Base-by-base conservation (phyloP, 2,113 vertebrate species). In the Sebastes fasciatus region DNA sequence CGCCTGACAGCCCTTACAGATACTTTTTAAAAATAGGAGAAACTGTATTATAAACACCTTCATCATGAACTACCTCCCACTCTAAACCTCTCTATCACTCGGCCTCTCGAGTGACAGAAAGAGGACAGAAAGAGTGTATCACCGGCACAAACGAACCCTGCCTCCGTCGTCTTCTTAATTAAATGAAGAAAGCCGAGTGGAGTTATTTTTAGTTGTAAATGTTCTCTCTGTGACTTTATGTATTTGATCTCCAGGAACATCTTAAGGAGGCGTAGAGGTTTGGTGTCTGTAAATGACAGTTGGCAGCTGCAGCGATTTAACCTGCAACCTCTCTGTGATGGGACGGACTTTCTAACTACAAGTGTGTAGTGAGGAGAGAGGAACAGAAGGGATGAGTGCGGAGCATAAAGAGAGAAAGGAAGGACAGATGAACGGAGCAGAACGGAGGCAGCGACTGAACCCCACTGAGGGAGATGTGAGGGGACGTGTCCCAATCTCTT, bases 401-500 rank as follows among this genome's bases (percentile, higher is more conserved):
- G 51, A 65, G 57, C 67, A 68, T 42, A 49, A 70, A 82, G 55
- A 71, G 51, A 46, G 82, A 67, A 46, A 67, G 60, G 51, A n/a
- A 61, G 73, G 69, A 61, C 62, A 8, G 48, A 60, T 6, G 57
- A 75, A 14, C 52, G 4, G 54, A 72, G 71, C 57, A n/a, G n/a
- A 65, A 45, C 61, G 45, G 46, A 82, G 78, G 51, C 66, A 58
- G 54, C 4, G 70, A 45, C 26, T 52, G 79, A 84, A 80, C 74
- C 82, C 70, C 58, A 7, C 77, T 76, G 82, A 80, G 83, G 82
- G 74, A 88, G 80, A 89, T 60, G 87, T 85, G 85, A 84, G 82
- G 78, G 81, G 84, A 86, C 82, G 67, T 46, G 89, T 88, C 92
- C 88, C 85, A 88, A 88, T 92, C 89, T 83, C 78, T 73, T 79